Evolutionary conservation across 1,140 invertebrate species (phyloP).

Genomic region (Galleria mellonella): DNA sequence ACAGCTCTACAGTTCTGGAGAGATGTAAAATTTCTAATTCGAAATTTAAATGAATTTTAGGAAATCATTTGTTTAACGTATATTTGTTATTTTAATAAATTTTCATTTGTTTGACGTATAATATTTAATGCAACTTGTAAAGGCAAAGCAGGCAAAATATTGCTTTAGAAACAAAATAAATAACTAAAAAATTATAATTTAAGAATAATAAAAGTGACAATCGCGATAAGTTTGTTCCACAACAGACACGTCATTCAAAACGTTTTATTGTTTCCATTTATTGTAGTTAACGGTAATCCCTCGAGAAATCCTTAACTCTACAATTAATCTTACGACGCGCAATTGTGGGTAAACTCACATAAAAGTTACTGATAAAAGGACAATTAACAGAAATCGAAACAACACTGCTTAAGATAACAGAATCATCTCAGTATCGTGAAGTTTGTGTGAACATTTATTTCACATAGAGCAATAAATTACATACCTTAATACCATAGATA

Average conservation of each 20-base stretch:
- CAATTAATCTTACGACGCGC: constrained; percentile 18
- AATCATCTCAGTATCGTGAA: not conserved
- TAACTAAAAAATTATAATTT: no score
- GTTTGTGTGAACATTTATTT: no score
- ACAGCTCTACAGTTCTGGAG: no score
- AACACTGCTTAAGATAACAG: not conserved
- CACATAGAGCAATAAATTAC: not conserved
- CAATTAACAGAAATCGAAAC: constrained; percentile 13
- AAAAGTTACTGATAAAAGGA: constrained; percentile 20
- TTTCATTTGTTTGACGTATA: no score
- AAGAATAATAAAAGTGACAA: no score
- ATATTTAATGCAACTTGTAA: no score
- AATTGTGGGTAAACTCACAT: constrained; percentile 8
- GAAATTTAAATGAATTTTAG: no score
- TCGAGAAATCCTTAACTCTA: constrained; percentile 15
- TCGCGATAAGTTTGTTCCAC: no score
- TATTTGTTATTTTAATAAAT: no score
- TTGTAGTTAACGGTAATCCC: constrained; percentile 13
- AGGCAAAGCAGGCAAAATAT: not conserved
- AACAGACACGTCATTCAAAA: not conserved
- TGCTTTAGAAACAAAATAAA: not conserved
- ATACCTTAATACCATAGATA: no score
- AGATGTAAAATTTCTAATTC: no score
- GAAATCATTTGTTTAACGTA: no score
- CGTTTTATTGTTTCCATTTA: constrained; percentile 17